Base-by-base conservation (phyloP, 2,797 vertebrate species). In the Kryptolebias ocellatus region DNA sequence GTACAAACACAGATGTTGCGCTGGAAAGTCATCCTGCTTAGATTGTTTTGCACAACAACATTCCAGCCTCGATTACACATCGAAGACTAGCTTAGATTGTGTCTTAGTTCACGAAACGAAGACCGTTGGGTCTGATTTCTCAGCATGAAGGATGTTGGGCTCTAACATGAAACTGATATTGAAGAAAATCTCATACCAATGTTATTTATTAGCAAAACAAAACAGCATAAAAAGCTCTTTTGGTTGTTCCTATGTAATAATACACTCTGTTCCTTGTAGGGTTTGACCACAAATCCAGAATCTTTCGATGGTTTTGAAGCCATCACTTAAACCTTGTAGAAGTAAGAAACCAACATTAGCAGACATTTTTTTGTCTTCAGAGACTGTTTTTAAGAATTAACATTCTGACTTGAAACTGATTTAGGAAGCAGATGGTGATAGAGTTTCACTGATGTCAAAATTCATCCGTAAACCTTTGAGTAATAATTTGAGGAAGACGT, bases 401-500 rank as follows among this genome's bases (percentile, higher is more conserved):
- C 12, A 15, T 45, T 45, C 4, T 15, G 44, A 15, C 15, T 46
- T 16, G 31, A 31, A 31, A 31, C 31, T 31, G 44, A 16, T 53
- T 31, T 17, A 53, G 5, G 55, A 65, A 67, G 49, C 50, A 74
- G 45, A 29, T 69, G 64, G 0, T 64, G 45, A 60, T 55, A 17
- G 64, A 72, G 47, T 53, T 68, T 61, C 42, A 54, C 59, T 61
- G 74, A 86, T 73, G 74, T 83, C 67, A 73, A 67, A 37, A 20
- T 64, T 69, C 37, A 44, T 74, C 18, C n/a, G 58, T 17, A 45
- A 69, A 54, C 44, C 37, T 56, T 59, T 34, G 11, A 53, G 39
- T 53, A 45, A 18, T 28, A 57, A 61, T 60, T 12, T 52, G 46
- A 55, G 28, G 39, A 52, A 69, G 50, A 66, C 10, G 11, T 16